A percentile compares a stretch with the other conserved stretches of the same genome.
Evolutionary conservation across 2,888 invertebrate species (phyloP).

Genomic region (Sinodicranocentrus sp.): DNA sequence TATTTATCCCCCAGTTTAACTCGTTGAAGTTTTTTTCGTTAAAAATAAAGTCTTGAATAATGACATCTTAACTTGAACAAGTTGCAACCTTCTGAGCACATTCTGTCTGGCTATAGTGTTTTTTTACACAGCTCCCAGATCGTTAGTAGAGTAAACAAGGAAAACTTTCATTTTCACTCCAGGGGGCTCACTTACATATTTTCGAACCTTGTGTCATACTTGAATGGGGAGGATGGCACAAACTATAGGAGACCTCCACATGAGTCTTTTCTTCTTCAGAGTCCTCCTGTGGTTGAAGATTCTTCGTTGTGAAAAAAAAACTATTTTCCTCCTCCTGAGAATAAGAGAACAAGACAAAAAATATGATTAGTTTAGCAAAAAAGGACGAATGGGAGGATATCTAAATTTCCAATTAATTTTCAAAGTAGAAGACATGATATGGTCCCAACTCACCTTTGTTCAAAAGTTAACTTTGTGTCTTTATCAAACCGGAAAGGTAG

Average conservation of each 20-base stretch:
- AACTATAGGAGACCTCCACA: not conserved
- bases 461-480: not conserved
- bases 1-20: no score
- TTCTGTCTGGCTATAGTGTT: no score
- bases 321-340: not conserved
- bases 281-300: not conserved
- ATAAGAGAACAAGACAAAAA: not conserved
- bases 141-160: slow-evolving; percentile 50
- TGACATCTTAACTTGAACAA: no score
- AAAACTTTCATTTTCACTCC: slow-evolving; percentile 63
- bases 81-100: not conserved
- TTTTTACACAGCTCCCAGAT: slow-evolving; percentile 27
- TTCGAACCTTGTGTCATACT: not conserved
- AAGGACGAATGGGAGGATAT: not conserved
- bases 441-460: not conserved
- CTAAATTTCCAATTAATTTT: not conserved
- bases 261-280: not conserved
- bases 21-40: no score
- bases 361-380: slow-evolving; percentile 7
- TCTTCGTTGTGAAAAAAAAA: not conserved
- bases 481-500: not conserved
- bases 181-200: slow-evolving; percentile 37
- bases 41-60: no score
- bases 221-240: slow-evolving; percentile 24
- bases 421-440: no score